Evolutionary conservation across 1,140 invertebrate genomes (phyloP).

Genomic region (Cotesia chilonis): DNA sequence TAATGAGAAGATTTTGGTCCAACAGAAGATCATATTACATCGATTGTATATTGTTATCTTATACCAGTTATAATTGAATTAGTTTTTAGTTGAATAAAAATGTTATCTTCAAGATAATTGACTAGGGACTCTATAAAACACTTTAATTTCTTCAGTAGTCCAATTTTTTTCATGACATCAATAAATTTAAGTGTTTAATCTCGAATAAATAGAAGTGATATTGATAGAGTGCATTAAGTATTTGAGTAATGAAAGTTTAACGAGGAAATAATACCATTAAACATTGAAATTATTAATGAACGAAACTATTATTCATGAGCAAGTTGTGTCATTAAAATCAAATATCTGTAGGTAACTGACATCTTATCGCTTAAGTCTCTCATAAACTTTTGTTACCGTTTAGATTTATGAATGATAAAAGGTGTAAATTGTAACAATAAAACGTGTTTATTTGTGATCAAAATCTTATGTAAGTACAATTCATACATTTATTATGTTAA

Average conservation of each 20-base stretch:
- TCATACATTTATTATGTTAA: constrained; percentile 48
- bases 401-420: constrained; percentile 60
- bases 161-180: too few species aligned
- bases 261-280: background rate
- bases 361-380: constrained; percentile 40
- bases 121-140: too few species aligned
- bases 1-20: background rate
- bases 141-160: too few species aligned
- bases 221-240: too few species aligned
- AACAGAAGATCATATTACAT: background rate
- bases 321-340: constrained; percentile 33
- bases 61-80: too few species aligned
- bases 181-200: too few species aligned
- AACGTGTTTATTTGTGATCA: constrained; percentile 48
- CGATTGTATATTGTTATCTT: too few species aligned
- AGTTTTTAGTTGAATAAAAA: too few species aligned
- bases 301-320: constrained; percentile 20
- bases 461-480: constrained; percentile 45
- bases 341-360: constrained; percentile 37
- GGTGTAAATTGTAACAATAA: constrained; percentile 60
- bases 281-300: background rate
- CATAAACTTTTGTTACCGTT: constrained; percentile 48
- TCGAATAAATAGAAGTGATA: too few species aligned
- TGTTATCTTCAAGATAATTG: too few species aligned
- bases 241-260: constrained; percentile 13